phyloP scores from a whole-genome alignment of 2,888 invertebrate species.

The Eupithecia abbreviata region DNA sequence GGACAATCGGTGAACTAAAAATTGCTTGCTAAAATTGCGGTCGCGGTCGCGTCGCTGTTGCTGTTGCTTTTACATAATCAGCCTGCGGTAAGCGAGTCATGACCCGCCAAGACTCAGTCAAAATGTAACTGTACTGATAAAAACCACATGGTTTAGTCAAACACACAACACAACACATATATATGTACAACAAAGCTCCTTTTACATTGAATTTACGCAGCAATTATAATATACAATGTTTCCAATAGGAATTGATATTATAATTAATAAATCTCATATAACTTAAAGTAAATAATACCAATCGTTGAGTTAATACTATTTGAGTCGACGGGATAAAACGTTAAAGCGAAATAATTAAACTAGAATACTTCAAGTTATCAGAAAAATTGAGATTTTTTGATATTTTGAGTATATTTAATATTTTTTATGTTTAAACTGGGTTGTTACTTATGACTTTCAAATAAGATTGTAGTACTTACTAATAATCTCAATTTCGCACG shows the following conservation, averaged over 20 bases:
- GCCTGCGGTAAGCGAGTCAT: not conserved
- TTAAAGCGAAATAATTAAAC: not conserved
- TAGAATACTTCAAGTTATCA: not conserved
- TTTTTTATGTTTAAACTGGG: not conserved
- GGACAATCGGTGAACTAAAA: too few relatives aligned
- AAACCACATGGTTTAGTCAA: constrained; percentile 4
- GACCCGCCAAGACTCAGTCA: not conserved
- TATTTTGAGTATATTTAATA: not conserved
- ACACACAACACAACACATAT: not conserved
- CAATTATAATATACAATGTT: not conserved
- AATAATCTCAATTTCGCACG: not conserved
- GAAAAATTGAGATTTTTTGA: not conserved
- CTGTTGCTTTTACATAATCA: too few relatives aligned
- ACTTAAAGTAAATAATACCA: not conserved
- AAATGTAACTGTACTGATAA: not conserved
- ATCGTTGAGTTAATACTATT: not conserved
- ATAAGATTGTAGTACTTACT: not conserved
- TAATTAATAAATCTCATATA: not conserved
- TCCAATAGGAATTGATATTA: not conserved
- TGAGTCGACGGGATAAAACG: not conserved
- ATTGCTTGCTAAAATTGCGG: too few relatives aligned
- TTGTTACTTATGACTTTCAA: not conserved
- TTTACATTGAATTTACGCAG: not conserved
- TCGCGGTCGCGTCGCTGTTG: too few relatives aligned
- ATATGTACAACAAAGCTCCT: not conserved